Conservation (phyloP, 2,113 vertebrate genomes). For the Loxodonta africana region DNA sequence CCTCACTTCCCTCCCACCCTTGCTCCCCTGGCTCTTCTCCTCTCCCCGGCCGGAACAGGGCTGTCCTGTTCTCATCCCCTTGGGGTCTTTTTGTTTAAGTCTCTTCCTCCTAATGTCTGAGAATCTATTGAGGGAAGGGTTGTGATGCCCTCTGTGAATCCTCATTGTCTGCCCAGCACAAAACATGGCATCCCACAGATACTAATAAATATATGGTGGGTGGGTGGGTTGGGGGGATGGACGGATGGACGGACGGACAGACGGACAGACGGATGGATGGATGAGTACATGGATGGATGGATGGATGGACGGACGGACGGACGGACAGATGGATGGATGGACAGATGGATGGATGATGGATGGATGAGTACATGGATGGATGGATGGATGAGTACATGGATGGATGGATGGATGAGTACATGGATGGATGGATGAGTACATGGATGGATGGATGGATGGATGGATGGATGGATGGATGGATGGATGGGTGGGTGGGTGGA, state of each 20-base stretch:
- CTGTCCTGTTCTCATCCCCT: not conserved
- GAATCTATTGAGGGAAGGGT: not conserved
- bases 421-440: too few species aligned
- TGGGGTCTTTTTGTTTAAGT: not conserved
- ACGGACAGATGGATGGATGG: too few species aligned
- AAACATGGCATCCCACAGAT: fast-evolving
- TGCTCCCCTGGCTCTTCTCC: not conserved
- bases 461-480: too few species aligned
- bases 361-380: too few species aligned
- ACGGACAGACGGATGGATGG: not conserved
- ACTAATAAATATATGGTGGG: fast-evolving
- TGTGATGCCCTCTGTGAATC: not conserved
- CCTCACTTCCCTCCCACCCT: too few species aligned
- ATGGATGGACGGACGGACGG: too few species aligned
- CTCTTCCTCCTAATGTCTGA: not conserved
- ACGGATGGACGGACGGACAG: not conserved
- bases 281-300: too few species aligned
- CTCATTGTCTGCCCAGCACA: not conserved
- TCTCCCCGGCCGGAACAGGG: not conserved
- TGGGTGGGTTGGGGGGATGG: not conserved
- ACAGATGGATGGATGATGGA: too few species aligned
- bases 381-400: too few species aligned
- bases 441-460: too few species aligned
- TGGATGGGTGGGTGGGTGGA: too few species aligned
- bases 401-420: too few species aligned